Evolutionary conservation across 2,888 invertebrate genomes (phyloP).

Genomic region (Osmoderma eremita): DNA sequence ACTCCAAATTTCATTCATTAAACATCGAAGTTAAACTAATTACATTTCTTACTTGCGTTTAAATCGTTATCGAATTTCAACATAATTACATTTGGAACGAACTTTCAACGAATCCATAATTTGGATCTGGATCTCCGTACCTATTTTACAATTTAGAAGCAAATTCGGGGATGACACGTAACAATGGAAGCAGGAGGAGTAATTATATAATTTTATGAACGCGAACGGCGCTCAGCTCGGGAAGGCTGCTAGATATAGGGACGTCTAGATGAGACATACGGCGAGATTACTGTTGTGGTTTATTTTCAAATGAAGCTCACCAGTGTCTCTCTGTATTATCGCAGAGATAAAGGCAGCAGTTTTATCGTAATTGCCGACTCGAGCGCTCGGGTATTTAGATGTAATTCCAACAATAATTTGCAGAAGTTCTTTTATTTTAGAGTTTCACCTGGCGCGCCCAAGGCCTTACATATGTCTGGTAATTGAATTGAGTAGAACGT

Average conservation of each 20-base stretch:
- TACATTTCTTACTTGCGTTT: too few relatives aligned
- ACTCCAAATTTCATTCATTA: too few relatives aligned
- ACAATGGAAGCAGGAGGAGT: conserved; percentile 37
- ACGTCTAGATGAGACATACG: conserved; percentile 41
- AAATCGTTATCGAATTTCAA: conserved; percentile 4
- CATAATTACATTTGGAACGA: conserved; percentile 20
- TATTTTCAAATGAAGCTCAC: conserved; percentile 48
- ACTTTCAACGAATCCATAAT: conserved; percentile 28
- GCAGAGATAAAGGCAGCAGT: conserved; percentile 47
- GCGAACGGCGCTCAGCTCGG: conserved; percentile 32
- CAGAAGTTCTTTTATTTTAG: conserved; percentile 15
- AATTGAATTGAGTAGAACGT: conserved; percentile 23
- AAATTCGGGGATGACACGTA: conserved; percentile 31
- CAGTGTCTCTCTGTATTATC: conserved; percentile 46
- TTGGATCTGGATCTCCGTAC: conserved; percentile 19
- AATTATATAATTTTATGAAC: conserved; percentile 46
- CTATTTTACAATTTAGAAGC: conserved; percentile 30
- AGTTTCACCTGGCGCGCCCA: conserved; percentile 27
- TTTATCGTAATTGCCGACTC: conserved; percentile 48
- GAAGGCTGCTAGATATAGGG: conserved; percentile 26
- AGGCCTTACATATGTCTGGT: conserved; percentile 14
- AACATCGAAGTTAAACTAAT: too few relatives aligned
- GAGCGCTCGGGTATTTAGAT: conserved; percentile 24
- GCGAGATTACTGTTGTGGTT: conserved; percentile 46
- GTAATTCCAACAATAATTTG: conserved; percentile 32